A percentile compares a stretch with the other conserved stretches of the same genome.
These are phyloP conservation scores for Prunella strophiata DNA, from an alignment of 2,797 vertebrate species.

Conservation along the genomic window DNA sequence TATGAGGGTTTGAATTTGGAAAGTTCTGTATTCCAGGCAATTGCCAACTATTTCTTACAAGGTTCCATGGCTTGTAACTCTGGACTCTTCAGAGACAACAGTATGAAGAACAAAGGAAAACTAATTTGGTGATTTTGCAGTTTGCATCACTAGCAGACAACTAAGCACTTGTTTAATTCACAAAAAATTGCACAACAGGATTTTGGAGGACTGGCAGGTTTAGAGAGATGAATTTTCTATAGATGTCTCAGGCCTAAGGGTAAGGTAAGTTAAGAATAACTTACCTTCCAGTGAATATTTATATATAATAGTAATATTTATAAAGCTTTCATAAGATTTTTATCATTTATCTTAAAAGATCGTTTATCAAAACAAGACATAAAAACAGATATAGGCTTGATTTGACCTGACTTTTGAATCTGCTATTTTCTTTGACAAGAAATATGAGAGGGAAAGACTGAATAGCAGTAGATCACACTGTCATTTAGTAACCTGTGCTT, in stretches of 20 bases:
- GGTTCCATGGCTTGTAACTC: not conserved
- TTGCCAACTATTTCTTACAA: not conserved
- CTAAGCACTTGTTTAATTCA: not conserved
- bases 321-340: not conserved
- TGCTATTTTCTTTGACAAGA: not conserved
- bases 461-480: not conserved
- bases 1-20: not conserved
- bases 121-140: not conserved
- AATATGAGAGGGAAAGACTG: not conserved
- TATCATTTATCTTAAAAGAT: not conserved
- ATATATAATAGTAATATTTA: not conserved
- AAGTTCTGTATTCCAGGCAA: not conserved
- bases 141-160: not conserved
- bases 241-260: not conserved
- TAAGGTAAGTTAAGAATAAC: not conserved
- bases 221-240: not conserved
- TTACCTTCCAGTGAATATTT: not conserved
- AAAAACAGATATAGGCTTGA: not conserved
- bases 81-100: not conserved
- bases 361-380: conserved; percentile 4
- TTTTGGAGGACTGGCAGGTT: not conserved
- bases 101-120: not conserved
- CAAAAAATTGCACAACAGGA: not conserved
- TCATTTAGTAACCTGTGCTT: not conserved
- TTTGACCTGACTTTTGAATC: conserved; percentile 1